Percentiles rank a stretch among this genome's conserved stretches.
These are phyloP conservation scores for Scyliorhinus canicula DNA, from an alignment of 2,797 vertebrate species.

Conservation along the genomic window DNA sequence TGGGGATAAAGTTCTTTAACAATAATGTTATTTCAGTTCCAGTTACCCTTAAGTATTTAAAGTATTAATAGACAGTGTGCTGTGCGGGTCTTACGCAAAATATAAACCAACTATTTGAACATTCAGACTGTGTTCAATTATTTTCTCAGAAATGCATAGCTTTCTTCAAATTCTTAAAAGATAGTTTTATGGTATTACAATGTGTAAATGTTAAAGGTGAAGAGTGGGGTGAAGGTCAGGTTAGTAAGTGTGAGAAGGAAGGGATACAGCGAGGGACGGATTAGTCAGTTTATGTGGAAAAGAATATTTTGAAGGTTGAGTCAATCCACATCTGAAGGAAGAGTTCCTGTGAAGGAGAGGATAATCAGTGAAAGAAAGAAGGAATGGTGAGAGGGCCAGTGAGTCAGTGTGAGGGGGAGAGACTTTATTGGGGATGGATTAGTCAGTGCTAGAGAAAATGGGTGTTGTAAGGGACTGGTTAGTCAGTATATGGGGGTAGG, in stretches of 20 bases:
- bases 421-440: neutral
- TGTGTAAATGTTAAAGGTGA: too few species aligned
- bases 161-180: neutral
- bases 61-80: neutral
- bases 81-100: neutral
- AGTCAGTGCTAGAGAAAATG: neutral
- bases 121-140: neutral
- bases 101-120: neutral
- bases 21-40: slow-evolving; percentile 5
- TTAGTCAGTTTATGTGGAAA: neutral
- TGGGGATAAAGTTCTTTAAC: neutral
- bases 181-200: neutral
- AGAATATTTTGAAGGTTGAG: neutral
- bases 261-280: neutral
- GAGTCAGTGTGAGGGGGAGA: neutral
- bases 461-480: neutral
- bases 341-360: neutral
- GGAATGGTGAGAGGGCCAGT: neutral
- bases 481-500: neutral
- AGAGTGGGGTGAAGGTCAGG: too few species aligned
- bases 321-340: neutral
- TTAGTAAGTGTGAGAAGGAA: neutral
- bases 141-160: neutral
- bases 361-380: neutral
- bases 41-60: neutral